phyloP scores from a whole-genome alignment of 2,113 vertebrate species.

The Mionectes macconnelli region DNA sequence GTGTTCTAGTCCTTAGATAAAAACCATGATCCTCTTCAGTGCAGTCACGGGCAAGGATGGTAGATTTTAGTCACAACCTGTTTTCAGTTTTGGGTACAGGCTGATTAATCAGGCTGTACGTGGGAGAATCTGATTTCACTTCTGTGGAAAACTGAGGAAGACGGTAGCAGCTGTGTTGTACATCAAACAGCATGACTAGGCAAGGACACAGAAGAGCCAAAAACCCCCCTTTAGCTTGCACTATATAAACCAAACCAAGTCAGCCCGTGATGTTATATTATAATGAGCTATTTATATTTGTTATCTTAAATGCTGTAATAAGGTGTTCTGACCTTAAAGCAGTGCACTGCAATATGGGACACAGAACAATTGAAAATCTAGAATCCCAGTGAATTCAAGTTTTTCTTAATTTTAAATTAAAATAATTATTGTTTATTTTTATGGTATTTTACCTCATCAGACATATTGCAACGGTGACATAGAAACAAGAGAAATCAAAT shows the following conservation, averaged over 20 bases:
- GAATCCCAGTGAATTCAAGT: neutral
- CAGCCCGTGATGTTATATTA: neutral
- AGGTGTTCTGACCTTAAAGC: neutral
- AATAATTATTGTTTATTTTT: neutral
- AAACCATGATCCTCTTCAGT: neutral
- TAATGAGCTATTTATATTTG: neutral
- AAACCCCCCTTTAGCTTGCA: neutral
- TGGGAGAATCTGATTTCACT: constrained; percentile 20
- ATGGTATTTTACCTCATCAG: neutral
- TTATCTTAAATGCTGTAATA: neutral
- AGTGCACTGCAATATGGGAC: neutral
- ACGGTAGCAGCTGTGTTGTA: constrained; percentile 9
- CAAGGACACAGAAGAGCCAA: neutral
- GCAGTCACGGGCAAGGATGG: neutral
- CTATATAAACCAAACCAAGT: neutral
- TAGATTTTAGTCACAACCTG: neutral
- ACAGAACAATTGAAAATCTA: neutral
- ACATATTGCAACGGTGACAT: neutral
- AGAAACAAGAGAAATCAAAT: neutral
- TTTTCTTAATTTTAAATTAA: neutral
- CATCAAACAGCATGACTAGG: neutral
- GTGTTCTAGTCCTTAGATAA: neutral
- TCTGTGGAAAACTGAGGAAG: neutral
- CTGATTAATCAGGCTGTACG: neutral
- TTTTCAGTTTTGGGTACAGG: neutral